A percentile compares a stretch with the other conserved stretches of the same genome.
phyloP scores from a whole-genome alignment of 1,140 invertebrate species.

The Danaus plexippus region DNA sequence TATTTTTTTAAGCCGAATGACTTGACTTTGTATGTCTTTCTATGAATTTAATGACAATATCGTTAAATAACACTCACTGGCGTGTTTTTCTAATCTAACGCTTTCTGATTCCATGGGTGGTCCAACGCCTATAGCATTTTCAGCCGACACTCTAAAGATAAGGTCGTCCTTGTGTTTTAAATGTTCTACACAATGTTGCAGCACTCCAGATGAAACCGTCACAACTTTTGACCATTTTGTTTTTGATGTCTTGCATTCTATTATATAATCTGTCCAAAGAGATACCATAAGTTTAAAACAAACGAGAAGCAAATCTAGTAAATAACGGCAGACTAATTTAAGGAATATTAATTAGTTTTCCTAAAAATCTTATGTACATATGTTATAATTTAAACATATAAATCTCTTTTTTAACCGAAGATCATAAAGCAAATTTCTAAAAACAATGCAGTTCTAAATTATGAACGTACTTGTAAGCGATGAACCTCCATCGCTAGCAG shows the following conservation, averaged over 20 bases:
- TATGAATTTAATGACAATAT: too few relatives aligned
- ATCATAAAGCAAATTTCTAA: constrained; percentile 4
- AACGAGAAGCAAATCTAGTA: too few relatives aligned
- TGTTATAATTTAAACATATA: too few relatives aligned
- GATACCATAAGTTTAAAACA: too few relatives aligned
- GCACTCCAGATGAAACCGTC: constrained; percentile 84
- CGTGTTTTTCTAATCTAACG: constrained; percentile 92
- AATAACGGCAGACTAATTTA: too few relatives aligned
- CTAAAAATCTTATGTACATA: too few relatives aligned
- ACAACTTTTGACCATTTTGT: constrained; percentile 91
- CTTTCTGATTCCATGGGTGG: constrained; percentile 83
- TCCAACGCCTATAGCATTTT: constrained; percentile 90
- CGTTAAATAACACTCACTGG: constrained; percentile 80
- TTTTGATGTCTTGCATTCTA: constrained; percentile 88
- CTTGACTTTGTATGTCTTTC: too few relatives aligned
- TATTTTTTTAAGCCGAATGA: too few relatives aligned
- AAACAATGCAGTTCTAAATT: not conserved
- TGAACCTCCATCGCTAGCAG: constrained; percentile 79
- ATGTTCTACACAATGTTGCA: constrained; percentile 86
- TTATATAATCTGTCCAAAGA: constrained; percentile 82
- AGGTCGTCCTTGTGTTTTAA: constrained; percentile 92
- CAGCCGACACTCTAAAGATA: constrained; percentile 91
- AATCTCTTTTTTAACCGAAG: not conserved
- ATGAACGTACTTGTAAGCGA: not conserved
- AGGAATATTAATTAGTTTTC: too few relatives aligned